A percentile compares a stretch with the other conserved stretches of the same genome.
These are phyloP conservation scores for Cuniculus paca DNA, from an alignment of 2,797 vertebrate species.

Conservation along the genomic window DNA sequence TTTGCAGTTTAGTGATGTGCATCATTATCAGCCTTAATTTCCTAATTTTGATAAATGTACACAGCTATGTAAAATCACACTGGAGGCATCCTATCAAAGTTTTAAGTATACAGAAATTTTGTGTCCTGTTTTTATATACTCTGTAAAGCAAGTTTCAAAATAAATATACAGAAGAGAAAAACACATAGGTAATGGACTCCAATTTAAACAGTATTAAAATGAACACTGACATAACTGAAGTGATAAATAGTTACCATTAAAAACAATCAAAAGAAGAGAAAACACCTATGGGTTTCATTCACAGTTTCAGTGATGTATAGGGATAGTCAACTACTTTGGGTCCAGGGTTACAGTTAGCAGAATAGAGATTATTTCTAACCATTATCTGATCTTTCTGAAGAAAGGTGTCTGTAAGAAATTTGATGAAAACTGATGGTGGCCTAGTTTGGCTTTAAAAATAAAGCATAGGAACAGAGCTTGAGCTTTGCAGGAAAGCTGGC, in stretches of 20 bases:
- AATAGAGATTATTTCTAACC: neutral
- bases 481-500: neutral
- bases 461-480: neutral
- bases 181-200: neutral
- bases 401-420: neutral
- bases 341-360: neutral
- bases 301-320: neutral
- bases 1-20: neutral
- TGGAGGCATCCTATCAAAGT: neutral
- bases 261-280: neutral
- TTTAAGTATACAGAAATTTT: neutral
- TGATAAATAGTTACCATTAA: neutral
- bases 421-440: neutral
- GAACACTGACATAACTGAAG: neutral
- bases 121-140: neutral
- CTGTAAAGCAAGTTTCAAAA: neutral
- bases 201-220: neutral
- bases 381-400: neutral
- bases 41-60: neutral
- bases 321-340: neutral
- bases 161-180: neutral
- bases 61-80: neutral
- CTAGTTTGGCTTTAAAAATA: constrained; percentile 2
- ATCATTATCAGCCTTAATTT: neutral
- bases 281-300: neutral